Percentiles rank a stretch among this genome's conserved stretches.
Evolutionary conservation across 1,140 invertebrate species (phyloP).

Genomic region (Brachystomella parvula): DNA sequence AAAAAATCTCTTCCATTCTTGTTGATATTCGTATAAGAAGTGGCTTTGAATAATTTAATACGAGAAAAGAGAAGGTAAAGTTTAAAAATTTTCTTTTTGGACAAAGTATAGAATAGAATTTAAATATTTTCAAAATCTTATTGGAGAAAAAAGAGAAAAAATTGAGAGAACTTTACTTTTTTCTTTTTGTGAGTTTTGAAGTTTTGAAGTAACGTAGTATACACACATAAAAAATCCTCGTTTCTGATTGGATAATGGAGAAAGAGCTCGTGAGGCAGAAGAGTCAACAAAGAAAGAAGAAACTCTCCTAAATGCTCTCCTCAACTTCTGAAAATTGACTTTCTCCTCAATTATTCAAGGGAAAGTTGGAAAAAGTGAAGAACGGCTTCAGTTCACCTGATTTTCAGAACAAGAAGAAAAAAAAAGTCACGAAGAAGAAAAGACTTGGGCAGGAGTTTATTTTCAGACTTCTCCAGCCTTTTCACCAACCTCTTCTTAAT

Average conservation of each 20-base stretch:
- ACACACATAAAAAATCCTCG: constrained; percentile 5
- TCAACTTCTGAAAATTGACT: constrained; percentile 39
- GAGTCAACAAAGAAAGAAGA: constrained; percentile 36
- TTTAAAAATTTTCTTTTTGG: too few species aligned
- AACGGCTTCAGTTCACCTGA: constrained; percentile 10
- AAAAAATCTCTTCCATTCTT: background rate
- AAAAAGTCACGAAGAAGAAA: background rate
- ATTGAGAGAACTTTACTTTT: constrained; percentile 11
- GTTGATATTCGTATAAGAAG: too few species aligned
- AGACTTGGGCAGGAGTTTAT: background rate
- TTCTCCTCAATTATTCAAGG: constrained; percentile 39
- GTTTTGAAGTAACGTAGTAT: too few species aligned
- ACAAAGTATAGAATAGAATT: background rate
- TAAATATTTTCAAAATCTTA: background rate
- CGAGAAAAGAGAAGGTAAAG: too few species aligned
- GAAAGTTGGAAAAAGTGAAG: constrained; percentile 29
- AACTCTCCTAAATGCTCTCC: constrained; percentile 37
- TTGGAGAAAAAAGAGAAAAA: background rate
- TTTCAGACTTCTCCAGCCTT: background rate
- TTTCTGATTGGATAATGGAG: background rate
- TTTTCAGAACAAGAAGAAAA: background rate
- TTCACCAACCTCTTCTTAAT: background rate
- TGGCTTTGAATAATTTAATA: background rate
- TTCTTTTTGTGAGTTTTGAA: too few species aligned
- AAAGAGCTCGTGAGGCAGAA: constrained; percentile 13